These are phyloP conservation scores for Eulithis prunata DNA, from an alignment of 2,888 invertebrate genomes.

Conservation along the genomic window DNA sequence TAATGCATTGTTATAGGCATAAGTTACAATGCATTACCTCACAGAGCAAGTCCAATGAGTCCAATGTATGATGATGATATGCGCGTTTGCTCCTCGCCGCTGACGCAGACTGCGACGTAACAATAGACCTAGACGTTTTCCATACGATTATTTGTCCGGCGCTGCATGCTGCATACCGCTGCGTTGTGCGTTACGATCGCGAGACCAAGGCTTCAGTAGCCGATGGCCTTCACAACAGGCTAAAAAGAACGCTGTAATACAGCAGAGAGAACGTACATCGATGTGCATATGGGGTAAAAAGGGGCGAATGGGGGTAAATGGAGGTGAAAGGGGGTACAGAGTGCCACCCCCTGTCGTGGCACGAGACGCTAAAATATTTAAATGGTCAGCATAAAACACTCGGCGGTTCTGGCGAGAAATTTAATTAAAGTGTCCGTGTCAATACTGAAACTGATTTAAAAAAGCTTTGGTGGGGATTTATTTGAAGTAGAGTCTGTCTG, in stretches of 20 bases:
- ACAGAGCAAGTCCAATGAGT: too few relatives aligned
- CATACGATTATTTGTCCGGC: too few relatives aligned
- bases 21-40: too few relatives aligned
- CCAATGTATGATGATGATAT: too few relatives aligned
- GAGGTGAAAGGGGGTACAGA: slow-evolving; percentile 40
- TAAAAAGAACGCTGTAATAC: slow-evolving; percentile 51
- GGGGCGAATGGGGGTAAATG: too few relatives aligned
- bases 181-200: too few relatives aligned
- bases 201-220: neutral
- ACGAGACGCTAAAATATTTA: slow-evolving; percentile 29
- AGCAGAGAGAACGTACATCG: slow-evolving; percentile 60
- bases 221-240: slow-evolving; percentile 46
- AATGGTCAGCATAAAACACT: slow-evolving; percentile 22
- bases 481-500: neutral
- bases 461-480: slow-evolving; percentile 2
- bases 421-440: slow-evolving; percentile 23
- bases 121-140: too few relatives aligned
- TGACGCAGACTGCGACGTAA: too few relatives aligned
- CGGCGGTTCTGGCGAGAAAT: slow-evolving; percentile 10
- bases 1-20: too few relatives aligned
- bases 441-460: slow-evolving; percentile 19
- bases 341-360: slow-evolving; percentile 38
- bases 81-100: too few relatives aligned
- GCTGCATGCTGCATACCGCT: too few relatives aligned
- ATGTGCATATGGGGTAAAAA: slow-evolving; percentile 56